phyloP scores from a whole-genome alignment of 1,140 invertebrate species.

The Drosophila oshimai region DNA sequence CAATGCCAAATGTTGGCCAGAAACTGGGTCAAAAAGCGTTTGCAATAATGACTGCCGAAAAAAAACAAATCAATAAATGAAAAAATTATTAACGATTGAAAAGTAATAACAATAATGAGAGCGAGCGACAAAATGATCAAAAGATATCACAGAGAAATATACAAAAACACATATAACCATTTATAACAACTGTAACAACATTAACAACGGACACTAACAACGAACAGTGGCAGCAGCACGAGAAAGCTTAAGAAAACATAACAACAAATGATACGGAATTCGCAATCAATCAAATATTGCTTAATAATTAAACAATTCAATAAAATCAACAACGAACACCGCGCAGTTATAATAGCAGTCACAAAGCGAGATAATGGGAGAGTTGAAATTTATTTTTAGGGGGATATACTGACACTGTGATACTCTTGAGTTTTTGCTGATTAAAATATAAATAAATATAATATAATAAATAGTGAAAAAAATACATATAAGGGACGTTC shows the following conservation, averaged over 20 bases:
- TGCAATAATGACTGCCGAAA: constrained; percentile 47
- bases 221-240: constrained; percentile 32
- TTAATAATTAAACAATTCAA: constrained; percentile 82
- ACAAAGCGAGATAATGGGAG: constrained; percentile 18
- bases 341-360: constrained; percentile 58
- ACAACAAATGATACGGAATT: constrained; percentile 75
- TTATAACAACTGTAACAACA: constrained; percentile 52
- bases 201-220: constrained; percentile 28
- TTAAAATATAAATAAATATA: too few species aligned
- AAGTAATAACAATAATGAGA: constrained; percentile 78
- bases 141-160: constrained; percentile 20
- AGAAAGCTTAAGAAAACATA: constrained; percentile 76
- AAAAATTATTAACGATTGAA: constrained; percentile 58
- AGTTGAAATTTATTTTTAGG: neutral
- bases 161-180: constrained; percentile 32
- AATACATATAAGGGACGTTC: too few species aligned
- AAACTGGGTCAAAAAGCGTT: constrained; percentile 73
- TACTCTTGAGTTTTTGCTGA: neutral
- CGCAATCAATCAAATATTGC: constrained; percentile 82
- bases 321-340: constrained; percentile 67
- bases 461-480: too few species aligned
- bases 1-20: constrained; percentile 42
- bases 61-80: constrained; percentile 15
- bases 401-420: neutral
- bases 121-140: constrained; percentile 68